Conservation (phyloP, 2,113 vertebrate genomes). For the Cynocephalus volans region DNA sequence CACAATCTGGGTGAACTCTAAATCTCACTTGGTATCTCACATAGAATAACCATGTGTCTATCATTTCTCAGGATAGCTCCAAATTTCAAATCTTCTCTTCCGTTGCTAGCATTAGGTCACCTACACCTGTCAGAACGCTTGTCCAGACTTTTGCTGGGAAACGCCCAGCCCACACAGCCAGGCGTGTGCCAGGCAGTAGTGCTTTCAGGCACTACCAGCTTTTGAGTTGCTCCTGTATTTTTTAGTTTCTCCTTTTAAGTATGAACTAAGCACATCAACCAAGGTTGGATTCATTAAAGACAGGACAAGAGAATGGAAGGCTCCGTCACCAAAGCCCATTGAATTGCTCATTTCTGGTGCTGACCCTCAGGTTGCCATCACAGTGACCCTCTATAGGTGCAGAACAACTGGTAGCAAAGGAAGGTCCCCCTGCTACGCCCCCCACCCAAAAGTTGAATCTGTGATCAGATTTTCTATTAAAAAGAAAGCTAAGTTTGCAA, state of each 20-base stretch:
- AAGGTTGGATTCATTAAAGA: not conserved
- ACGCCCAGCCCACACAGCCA: not conserved
- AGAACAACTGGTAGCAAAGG: not conserved
- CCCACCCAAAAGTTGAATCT: not conserved
- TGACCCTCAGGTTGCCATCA: not conserved
- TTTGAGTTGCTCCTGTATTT: not conserved
- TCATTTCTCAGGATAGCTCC: not conserved
- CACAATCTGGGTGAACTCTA: not conserved
- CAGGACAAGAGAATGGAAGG: not conserved
- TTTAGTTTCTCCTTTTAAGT: not conserved
- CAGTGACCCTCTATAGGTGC: not conserved
- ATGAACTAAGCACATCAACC: not conserved
- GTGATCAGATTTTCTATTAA: not conserved
- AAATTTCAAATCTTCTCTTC: not conserved
- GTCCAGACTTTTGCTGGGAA: not conserved
- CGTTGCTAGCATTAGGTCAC: not conserved
- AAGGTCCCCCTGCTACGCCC: not conserved
- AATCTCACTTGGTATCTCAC: not conserved
- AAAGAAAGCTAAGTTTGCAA: not conserved
- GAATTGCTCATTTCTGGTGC: not conserved
- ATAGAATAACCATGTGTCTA: not conserved
- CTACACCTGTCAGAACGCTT: not conserved
- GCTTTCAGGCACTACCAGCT: not conserved
- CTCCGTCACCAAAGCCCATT: accelerated
- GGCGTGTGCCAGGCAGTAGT: not conserved